Evolutionary conservation across 2,113 vertebrate species (phyloP).

Genomic region (Zosterops borbonicus): DNA sequence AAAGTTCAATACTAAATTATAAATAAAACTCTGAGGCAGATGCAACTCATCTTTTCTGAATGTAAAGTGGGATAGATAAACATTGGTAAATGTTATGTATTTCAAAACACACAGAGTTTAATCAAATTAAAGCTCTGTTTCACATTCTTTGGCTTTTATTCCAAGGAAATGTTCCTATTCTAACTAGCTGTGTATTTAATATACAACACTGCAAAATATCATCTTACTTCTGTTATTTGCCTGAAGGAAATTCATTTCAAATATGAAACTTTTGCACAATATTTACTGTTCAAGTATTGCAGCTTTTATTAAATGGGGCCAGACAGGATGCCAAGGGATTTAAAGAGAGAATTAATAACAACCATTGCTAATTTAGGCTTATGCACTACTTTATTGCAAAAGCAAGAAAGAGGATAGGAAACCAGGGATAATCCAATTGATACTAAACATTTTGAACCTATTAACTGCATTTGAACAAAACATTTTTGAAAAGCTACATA

Average conservation of each 20-base stretch:
- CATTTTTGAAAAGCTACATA: not conserved
- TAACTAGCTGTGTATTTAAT: constrained; percentile 59
- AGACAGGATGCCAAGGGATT: constrained; percentile 45
- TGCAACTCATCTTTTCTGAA: not conserved
- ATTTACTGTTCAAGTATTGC: constrained; percentile 65
- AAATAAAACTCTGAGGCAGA: constrained; percentile 28
- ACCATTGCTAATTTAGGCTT: constrained; percentile 45
- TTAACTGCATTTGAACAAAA: not conserved
- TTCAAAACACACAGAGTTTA: constrained; percentile 44
- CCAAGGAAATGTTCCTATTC: constrained; percentile 39
- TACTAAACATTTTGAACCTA: constrained; percentile 26
- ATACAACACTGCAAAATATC: constrained; percentile 64
- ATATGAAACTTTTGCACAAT: constrained; percentile 67
- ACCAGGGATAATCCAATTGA: constrained; percentile 48
- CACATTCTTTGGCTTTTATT: constrained; percentile 27
- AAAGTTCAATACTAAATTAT: constrained; percentile 18
- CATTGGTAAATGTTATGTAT: constrained; percentile 14
- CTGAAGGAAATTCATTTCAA: constrained; percentile 69
- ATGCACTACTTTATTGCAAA: constrained; percentile 43
- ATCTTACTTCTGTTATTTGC: constrained; percentile 66
- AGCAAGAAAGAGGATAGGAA: constrained; percentile 13
- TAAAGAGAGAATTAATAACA: constrained; percentile 63
- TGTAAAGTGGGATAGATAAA: constrained; percentile 19
- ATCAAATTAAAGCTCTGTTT: constrained; percentile 46
- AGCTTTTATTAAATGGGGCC: constrained; percentile 64